Evolutionary conservation across 2,888 invertebrate species (phyloP).

Genomic region (Xanthorhoe spadicearia): DNA sequence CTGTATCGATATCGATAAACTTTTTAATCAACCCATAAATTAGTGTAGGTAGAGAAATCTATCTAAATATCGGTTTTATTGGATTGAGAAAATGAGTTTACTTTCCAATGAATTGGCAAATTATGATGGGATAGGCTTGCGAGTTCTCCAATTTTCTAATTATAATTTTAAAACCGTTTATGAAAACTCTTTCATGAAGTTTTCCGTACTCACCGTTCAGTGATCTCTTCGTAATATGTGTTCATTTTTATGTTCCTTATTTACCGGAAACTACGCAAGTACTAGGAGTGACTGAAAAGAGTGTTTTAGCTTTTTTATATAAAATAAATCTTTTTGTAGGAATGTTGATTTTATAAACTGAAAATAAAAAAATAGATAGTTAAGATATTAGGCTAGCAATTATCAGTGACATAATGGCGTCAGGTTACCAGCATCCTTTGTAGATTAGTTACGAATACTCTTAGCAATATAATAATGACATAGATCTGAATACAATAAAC

Average conservation of each 20-base stretch:
- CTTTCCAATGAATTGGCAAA: constrained; percentile 35
- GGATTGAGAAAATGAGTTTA: constrained; percentile 31
- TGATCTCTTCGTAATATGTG: constrained; percentile 63
- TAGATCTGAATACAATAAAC: constrained; percentile 33
- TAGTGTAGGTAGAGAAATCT: constrained; percentile 40
- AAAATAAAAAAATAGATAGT: constrained; percentile 38
- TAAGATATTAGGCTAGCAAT: constrained; percentile 43
- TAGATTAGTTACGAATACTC: constrained; percentile 38
- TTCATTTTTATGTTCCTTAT: constrained; percentile 51
- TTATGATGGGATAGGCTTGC: constrained; percentile 42
- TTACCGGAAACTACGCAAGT: constrained; percentile 53
- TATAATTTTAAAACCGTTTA: constrained; percentile 21
- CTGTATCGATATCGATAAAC: constrained; percentile 30
- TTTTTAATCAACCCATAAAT: constrained; percentile 12
- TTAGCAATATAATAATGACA: constrained; percentile 25
- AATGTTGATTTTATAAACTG: constrained; percentile 41
- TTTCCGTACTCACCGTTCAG: constrained; percentile 43
- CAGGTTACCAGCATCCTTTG: constrained; percentile 34
- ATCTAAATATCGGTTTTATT: constrained; percentile 33
- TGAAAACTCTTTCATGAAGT: constrained; percentile 34
- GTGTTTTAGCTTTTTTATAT: constrained; percentile 71
- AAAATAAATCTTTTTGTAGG: constrained; percentile 36
- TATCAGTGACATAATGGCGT: constrained; percentile 41
- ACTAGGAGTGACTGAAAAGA: constrained; percentile 66
- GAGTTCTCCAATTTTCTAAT: constrained; percentile 32